Base-by-base conservation (phyloP, 2,888 invertebrate species). In the Diaphora mendica region DNA sequence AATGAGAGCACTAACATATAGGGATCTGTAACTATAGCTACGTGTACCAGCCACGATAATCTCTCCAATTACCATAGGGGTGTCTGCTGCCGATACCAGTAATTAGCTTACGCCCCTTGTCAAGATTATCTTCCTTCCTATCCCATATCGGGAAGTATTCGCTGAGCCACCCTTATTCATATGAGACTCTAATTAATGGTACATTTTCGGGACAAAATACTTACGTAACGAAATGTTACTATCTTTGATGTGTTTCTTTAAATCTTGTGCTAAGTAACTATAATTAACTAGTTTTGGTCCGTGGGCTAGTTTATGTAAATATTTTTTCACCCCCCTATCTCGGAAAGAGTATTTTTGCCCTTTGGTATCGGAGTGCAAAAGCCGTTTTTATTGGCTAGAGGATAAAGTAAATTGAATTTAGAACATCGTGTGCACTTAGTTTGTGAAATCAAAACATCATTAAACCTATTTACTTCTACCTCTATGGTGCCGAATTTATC, bases 51-150 rank as follows among this genome's bases (percentile, higher is more conserved):
- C 33, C 42, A 23, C 35, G 68, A 73, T 64, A 73, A 73, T 68
- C 72, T 68, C 48, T 68, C 55, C 55, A 68, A 68, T 68, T 64
- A 64, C 68, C 68, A 64, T 64, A 68, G 64, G 68, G 48, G 51
- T 73, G 33, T 23, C 64, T 68, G 23, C 39, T 33, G 39, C 59
- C 44, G 42, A 64, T 68, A 59, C 33, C 67, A 15, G 59, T 62
- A 42, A 68, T 68, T 62, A 72, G 68, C 51, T 68, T 68, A 23
- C 59, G 15, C 66, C 67, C 71, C 59, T 62, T 68, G 44, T 72
- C 66, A 67, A 68, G 72, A 72, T 66, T 26, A 23, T 51, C 66
- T 30, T 42, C 26, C 55, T 42, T 42, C n/a, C 20, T 26, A 39
- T 39, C 59, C 59, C 66, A 11, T 67, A 42, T 55, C 39, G 2